Evolutionary conservation across 2,888 invertebrate species (phyloP).

Genomic region (Cistogaster globosa): DNA sequence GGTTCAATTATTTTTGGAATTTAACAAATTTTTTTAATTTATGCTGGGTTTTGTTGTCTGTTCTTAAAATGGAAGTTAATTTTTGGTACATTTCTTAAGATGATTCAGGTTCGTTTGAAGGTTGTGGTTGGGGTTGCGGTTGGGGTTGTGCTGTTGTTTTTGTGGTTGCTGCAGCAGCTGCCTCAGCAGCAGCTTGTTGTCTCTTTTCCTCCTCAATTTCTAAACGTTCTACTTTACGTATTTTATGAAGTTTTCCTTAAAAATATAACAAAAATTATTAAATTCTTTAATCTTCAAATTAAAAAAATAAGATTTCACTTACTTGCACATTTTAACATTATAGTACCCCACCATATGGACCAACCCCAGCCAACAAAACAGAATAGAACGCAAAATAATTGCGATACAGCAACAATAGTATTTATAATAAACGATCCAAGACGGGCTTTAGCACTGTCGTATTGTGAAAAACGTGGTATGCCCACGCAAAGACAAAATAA

Average conservation of each 20-base stretch:
- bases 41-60: conserved; percentile 34
- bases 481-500: conserved; percentile 94
- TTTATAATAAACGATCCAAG: conserved; percentile 93
- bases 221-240: conserved; percentile 84
- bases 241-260: conserved; percentile 87
- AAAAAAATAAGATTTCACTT: conserved; percentile 82
- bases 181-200: conserved; percentile 83
- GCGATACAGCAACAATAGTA: conserved; percentile 92
- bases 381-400: conserved; percentile 96
- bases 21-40: conserved; percentile 46
- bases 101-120: conserved; percentile 39
- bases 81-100: conserved; percentile 59
- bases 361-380: conserved; percentile 98
- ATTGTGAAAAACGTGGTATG: conserved; percentile 92
- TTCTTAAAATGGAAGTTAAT: conserved; percentile 61
- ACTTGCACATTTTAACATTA: conserved; percentile 95
- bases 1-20: conserved; percentile 44
- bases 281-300: neutral
- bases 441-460: conserved; percentile 89
- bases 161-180: conserved; percentile 82
- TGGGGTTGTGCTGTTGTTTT: conserved; percentile 82
- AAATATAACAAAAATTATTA: conserved; percentile 24
- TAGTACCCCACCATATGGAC: conserved; percentile 99
- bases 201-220: conserved; percentile 83
- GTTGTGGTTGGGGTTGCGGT: conserved; percentile 81